Evolutionary conservation across 2,797 vertebrate genomes (phyloP).

Genomic region (Loris lydekkerianus): DNA sequence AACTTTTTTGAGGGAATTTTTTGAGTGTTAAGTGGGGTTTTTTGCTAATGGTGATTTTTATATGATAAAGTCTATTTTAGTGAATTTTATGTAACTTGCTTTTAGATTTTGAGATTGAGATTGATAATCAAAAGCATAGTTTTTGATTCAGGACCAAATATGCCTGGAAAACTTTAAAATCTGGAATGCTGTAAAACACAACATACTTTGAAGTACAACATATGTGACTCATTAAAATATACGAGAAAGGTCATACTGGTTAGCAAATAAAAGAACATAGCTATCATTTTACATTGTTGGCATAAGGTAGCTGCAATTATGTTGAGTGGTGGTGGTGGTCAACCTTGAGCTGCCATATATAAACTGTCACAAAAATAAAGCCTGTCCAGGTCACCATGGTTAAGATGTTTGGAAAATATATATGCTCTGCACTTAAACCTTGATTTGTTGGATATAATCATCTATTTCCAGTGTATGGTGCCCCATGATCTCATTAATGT

Average conservation of each 20-base stretch:
- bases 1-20: conserved; percentile 52
- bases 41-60: conserved; percentile 62
- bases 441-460: neutral
- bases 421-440: neutral
- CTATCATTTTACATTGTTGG: conserved; percentile 47
- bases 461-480: neutral
- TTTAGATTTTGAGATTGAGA: conserved; percentile 63
- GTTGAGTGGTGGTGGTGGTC: conserved; percentile 32
- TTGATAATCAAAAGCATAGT: neutral
- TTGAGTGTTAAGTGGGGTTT: conserved; percentile 35
- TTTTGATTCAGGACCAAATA: conserved; percentile 60
- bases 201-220: conserved; percentile 44
- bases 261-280: conserved; percentile 45
- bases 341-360: neutral
- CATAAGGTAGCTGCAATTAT: neutral
- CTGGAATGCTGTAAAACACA: conserved; percentile 62
- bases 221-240: conserved; percentile 45
- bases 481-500: too few species aligned
- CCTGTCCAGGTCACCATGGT: neutral
- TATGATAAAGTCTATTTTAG: conserved; percentile 43
- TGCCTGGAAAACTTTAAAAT: conserved; percentile 61
- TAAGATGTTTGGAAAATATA: conserved; percentile 28
- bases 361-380: conserved; percentile 42
- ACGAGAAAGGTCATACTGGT: conserved; percentile 4
- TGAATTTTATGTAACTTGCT: conserved; percentile 59